Evolutionary conservation across 2,113 vertebrate genomes (phyloP), one percentile per base, ranked within the genome.

Genomic region (Clupea harengus): DNA sequence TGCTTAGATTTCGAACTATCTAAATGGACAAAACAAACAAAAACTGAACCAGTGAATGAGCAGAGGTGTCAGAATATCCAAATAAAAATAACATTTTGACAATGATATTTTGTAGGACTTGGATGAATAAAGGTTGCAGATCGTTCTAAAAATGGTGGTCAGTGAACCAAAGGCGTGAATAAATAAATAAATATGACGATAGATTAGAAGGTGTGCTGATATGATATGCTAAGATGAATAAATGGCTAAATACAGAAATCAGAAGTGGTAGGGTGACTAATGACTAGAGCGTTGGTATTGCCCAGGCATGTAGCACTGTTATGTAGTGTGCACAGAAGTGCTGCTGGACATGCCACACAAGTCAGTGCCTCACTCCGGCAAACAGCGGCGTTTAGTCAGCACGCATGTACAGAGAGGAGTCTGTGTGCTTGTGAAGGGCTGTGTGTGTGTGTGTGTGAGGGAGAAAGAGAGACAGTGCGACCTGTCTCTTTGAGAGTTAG

Each of bases 401-500:
- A 75, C 67, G 39, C 67, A 85, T 45, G 44, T 75, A 81, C 78
- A 60, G 84, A 87, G 9, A 82, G 82, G 52, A 18, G 83, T 84
- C 47, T 57, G 85, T 85, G 88, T 81, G 67, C 52, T 67, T 50
- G 67, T 81, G 52, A 54, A 45, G 44, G 85, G 46, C 50, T 81
- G 54, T 67, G 81, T 18, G 25, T 39, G 54, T 45, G 49, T 45
- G 47, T 13, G 78, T 4, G 39, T 6, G 44, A 8, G 80, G 32
- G 52, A 4, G 18, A 52, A 45, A 82, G 85, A 82, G 85, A 57
- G 87, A 84, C 86, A 54, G 88, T 89, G 86, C 67, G 81, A 89
- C 83, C 88, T 83, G 57, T 83, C 88, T 87, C 88, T 85, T 81
- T 47, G 86, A 87, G 86, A 82, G 86, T 83, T 83, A 81, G 86